Conservation (phyloP, 2,113 vertebrate genomes). For the Eclectus roratus region DNA sequence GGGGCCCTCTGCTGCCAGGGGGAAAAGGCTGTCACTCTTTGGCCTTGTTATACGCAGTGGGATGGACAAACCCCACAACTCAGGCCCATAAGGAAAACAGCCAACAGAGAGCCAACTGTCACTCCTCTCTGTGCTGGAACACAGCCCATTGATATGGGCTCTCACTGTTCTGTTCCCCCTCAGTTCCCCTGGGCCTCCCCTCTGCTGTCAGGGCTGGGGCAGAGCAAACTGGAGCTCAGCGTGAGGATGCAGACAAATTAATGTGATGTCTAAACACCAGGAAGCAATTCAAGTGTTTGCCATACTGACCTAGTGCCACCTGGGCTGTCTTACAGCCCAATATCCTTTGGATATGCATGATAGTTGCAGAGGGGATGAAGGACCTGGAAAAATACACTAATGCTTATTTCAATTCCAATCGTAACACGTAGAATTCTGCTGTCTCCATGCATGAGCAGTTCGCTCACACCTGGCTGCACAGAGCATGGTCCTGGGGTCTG, state of each 20-base stretch:
- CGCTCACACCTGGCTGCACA: background rate
- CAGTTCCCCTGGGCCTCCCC: background rate
- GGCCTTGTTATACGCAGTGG: background rate
- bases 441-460: background rate
- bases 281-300: background rate
- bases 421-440: background rate
- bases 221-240: background rate
- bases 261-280: background rate
- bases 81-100: background rate
- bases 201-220: background rate
- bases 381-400: background rate
- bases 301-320: background rate
- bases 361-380: background rate
- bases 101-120: background rate
- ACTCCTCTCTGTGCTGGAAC: background rate
- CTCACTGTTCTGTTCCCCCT: background rate
- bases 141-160: too few species aligned
- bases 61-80: background rate
- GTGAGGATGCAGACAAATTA: background rate
- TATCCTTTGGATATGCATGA: background rate
- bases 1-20: fast-evolving
- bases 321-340: background rate
- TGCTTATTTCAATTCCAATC: too few species aligned
- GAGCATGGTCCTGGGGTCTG: background rate
- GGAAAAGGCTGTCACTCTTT: fast-evolving